A percentile compares a stretch with the other conserved stretches of the same genome.
Conservation (phyloP, 2,113 vertebrate species). For the Micromys minutus region DNA sequence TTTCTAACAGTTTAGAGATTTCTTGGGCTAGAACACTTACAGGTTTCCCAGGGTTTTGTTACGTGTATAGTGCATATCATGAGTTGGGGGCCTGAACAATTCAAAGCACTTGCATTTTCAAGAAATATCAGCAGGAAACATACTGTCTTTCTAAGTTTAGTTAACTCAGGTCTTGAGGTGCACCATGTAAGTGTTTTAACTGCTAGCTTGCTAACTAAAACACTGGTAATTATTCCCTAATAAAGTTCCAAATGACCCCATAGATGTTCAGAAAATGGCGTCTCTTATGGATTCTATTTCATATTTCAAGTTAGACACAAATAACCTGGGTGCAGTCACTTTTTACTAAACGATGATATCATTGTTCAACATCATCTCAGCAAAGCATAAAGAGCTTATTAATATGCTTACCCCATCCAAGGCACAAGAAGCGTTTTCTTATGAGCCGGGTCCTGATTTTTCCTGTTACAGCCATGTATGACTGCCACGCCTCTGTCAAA, state of each 20-base stretch:
- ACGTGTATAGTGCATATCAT: background rate
- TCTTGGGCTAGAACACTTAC: background rate
- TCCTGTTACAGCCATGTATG: conserved; percentile 99
- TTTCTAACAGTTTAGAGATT: background rate
- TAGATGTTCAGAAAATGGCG: background rate
- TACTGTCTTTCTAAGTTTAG: background rate
- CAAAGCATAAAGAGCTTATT: conserved; percentile 10
- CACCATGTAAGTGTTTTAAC: background rate
- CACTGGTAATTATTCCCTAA: background rate
- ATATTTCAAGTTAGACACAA: conserved; percentile 1
- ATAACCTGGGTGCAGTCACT: background rate
- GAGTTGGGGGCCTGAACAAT: background rate
- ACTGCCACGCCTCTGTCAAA: conserved; percentile 99
- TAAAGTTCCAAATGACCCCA: background rate
- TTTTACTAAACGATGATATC: background rate
- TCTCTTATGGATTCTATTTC: background rate
- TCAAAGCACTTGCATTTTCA: background rate
- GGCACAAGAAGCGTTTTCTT: conserved; percentile 98
- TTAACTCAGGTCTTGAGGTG: background rate
- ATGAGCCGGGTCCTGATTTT: conserved; percentile 99
- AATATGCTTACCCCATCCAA: conserved; percentile 96
- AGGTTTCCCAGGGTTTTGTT: background rate
- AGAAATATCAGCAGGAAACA: background rate
- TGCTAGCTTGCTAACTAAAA: background rate
- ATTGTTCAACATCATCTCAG: conserved; percentile 26